These are phyloP conservation scores for Tupiocoris notatus DNA, from an alignment of 2,888 invertebrate genomes.

Conservation along the genomic window DNA sequence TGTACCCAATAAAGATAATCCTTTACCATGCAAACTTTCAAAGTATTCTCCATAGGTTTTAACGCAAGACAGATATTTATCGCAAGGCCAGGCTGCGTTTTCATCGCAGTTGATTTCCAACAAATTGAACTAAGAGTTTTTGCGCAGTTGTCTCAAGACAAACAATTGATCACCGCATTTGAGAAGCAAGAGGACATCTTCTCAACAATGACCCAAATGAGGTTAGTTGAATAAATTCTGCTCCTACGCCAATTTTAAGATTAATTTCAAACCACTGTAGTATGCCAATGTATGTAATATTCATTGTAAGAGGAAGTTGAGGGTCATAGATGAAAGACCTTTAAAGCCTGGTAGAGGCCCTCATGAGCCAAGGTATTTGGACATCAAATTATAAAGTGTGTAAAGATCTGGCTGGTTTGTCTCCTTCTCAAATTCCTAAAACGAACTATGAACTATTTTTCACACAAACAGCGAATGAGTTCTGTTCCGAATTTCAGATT, in stretches of 20 bases:
- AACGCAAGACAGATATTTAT: constrained; percentile 54
- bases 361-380: too few species aligned
- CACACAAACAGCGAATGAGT: background rate
- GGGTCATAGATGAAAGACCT: too few species aligned
- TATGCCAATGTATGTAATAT: background rate
- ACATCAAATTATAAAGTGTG: too few species aligned
- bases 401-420: too few species aligned
- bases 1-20: too few species aligned
- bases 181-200: constrained; percentile 55
- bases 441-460: too few species aligned
- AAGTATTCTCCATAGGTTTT: too few species aligned
- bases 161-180: constrained; percentile 53
- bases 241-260: too few species aligned
- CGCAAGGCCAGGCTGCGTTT: constrained; percentile 52
- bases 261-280: too few species aligned
- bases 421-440: background rate
- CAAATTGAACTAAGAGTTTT: constrained; percentile 59
- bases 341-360: too few species aligned
- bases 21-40: too few species aligned
- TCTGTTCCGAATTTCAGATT: constrained; percentile 52
- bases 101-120: constrained; percentile 58
- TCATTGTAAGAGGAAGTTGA: too few species aligned
- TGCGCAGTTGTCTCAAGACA: constrained; percentile 56
- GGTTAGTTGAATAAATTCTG: constrained; percentile 52
- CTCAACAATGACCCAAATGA: constrained; percentile 54